These are phyloP conservation scores for Lamprotornis superbus DNA, from an alignment of 2,113 vertebrate genomes.

Conservation along the genomic window DNA sequence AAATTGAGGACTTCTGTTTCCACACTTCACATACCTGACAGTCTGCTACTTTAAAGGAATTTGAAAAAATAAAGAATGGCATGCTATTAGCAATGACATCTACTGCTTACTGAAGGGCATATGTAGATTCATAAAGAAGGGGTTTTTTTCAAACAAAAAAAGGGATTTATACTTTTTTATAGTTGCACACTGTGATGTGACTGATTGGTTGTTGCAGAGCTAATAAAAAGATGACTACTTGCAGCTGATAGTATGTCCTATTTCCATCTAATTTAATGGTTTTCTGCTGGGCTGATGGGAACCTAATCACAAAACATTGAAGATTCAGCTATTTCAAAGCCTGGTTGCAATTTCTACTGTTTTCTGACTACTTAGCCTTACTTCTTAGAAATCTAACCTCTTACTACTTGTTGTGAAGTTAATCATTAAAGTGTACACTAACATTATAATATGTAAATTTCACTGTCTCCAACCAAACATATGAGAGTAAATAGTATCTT, in stretches of 20 bases:
- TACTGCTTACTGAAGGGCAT: background rate
- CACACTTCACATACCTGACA: background rate
- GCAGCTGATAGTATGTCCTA: constrained; percentile 56
- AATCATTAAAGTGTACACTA: background rate
- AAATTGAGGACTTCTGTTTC: constrained; percentile 16
- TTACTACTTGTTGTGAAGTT: background rate
- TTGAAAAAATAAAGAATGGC: background rate
- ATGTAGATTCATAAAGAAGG: constrained; percentile 16
- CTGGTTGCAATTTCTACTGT: constrained; percentile 63
- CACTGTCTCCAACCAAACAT: background rate
- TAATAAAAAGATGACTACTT: constrained; percentile 71
- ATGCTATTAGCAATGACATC: background rate
- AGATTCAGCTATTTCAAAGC: constrained; percentile 62
- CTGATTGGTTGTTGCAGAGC: constrained; percentile 66
- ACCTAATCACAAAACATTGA: constrained; percentile 69
- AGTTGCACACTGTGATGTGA: constrained; percentile 41
- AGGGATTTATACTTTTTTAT: constrained; percentile 34
- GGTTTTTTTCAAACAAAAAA: background rate
- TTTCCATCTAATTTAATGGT: constrained; percentile 71
- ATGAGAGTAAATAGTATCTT: background rate
- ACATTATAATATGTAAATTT: background rate
- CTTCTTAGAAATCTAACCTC: constrained; percentile 25
- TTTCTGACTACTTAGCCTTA: constrained; percentile 55
- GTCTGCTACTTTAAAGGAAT: background rate
- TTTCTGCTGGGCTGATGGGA: constrained; percentile 67